phyloP scores from a whole-genome alignment of 2,888 invertebrate species.

The Lithosia quadra region DNA sequence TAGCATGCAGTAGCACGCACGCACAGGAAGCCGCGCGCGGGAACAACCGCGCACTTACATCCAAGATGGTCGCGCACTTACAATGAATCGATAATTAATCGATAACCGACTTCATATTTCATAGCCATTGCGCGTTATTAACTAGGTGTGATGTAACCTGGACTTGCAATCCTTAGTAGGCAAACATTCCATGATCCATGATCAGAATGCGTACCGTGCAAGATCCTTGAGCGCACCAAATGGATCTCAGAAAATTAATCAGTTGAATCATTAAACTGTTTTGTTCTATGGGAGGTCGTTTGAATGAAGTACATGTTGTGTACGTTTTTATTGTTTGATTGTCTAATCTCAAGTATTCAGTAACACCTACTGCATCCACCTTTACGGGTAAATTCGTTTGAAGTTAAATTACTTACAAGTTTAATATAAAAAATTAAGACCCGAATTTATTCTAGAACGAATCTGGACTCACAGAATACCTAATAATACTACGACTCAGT shows the following conservation, averaged over 20 bases:
- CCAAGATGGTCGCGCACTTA: conserved; percentile 82
- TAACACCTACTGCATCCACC: conserved; percentile 21
- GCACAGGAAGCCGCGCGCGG: conserved; percentile 82
- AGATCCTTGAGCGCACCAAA: conserved; percentile 74
- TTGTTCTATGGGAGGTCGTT: conserved; percentile 73
- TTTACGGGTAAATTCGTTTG: background rate
- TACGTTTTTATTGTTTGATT: conserved; percentile 73
- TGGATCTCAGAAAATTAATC: conserved; percentile 66
- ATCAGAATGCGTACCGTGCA: conserved; percentile 68
- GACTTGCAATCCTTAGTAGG: conserved; percentile 61
- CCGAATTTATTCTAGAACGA: too few relatives aligned
- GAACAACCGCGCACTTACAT: conserved; percentile 80
- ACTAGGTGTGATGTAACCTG: conserved; percentile 80
- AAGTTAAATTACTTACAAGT: background rate
- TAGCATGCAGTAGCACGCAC: conserved; percentile 83
- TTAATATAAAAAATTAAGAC: background rate
- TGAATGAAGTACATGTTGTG: conserved; percentile 65
- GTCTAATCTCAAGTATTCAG: conserved; percentile 58
- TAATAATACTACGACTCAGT: too few relatives aligned
- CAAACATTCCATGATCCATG: conserved; percentile 44
- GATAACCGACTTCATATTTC: conserved; percentile 85
- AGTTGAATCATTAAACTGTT: conserved; percentile 67
- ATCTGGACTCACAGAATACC: too few relatives aligned
- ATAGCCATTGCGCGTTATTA: conserved; percentile 74
- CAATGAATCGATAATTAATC: conserved; percentile 85